Base-by-base conservation (phyloP, 2,113 vertebrate genomes). In the Pimephales promelas region DNA sequence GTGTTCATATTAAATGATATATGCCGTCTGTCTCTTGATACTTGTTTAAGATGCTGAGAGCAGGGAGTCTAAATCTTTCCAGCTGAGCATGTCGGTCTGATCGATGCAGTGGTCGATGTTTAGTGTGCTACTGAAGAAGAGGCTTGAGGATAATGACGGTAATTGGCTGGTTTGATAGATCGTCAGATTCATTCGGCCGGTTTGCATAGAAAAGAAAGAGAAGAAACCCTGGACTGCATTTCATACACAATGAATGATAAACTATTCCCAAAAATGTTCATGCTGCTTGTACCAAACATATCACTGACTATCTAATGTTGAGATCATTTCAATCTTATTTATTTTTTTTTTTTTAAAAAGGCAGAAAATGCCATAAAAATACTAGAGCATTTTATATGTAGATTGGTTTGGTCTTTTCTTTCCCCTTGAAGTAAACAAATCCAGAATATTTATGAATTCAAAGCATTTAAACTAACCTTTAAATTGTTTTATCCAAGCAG, bases 81-180 rank as follows among this genome's bases (percentile, higher is more conserved):
- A 86, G 88, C 88, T 87, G 84, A 88, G 80, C 79, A n/a, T 81
- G 61, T 84, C 68, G 68, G 54, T 83, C 76, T 84, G 52, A 84
- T 90, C 87, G 85, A 75, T 85, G 88, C 85, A 49, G 87, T 83
- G 72, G 85, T 92, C 90, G 83, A 88, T 86, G 87, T 43, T 68
- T 61, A 81, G 83, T 76, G 8, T 79, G 68, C 84, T 81, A 54
- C 85, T 71, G 59, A 83, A 83, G 59, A 76, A 83, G 86, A 72
- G 78, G 49, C 62, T 36, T 43, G 70, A 74, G 72, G 68, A 88
- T 89, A 83, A 92, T 89, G 84, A 87, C 62, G 11, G 22, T 70
- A 82, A 90, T 85, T 86, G 86, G 71, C 70, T 81, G 54, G 84
- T 84, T 86, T 84, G 90, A 81, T 61, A 57, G 56, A 16, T 76